phyloP scores from a whole-genome alignment of 1,140 invertebrate genomes.

The Maconellicoccus hirsutus region DNA sequence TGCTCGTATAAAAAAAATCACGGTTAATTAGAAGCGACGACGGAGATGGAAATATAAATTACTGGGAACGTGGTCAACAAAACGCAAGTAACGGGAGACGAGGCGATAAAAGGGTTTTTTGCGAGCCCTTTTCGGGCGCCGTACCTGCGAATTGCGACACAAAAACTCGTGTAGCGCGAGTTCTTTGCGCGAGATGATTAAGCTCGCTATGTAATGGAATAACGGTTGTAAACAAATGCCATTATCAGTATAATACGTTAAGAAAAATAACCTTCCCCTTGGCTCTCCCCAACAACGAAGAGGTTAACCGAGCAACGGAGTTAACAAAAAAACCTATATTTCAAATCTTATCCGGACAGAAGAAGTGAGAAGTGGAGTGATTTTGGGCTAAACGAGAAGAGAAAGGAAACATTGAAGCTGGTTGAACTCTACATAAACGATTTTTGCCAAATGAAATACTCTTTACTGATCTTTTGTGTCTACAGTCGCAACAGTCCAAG shows the following conservation, averaged over 20 bases:
- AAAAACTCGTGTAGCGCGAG: not conserved
- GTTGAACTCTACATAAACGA: no score
- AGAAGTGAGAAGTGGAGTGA: no score
- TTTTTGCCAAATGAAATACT: no score
- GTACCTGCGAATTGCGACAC: conserved; percentile 6
- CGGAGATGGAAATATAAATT: not conserved
- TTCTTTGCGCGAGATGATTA: not conserved
- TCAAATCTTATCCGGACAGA: not conserved
- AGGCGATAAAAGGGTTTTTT: not conserved
- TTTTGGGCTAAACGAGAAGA: no score
- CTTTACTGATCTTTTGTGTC: no score
- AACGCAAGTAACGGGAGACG: not conserved
- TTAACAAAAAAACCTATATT: not conserved
- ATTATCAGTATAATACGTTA: conserved; percentile 3
- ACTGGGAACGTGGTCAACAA: not conserved
- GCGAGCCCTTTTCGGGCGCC: not conserved
- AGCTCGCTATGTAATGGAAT: not conserved
- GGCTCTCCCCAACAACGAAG: no score
- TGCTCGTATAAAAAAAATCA: not conserved
- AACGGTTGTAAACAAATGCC: conserved; percentile 7
- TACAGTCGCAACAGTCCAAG: no score
- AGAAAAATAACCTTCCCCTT: not conserved
- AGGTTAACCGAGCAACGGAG: not conserved
- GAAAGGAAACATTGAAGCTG: no score
- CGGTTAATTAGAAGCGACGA: not conserved